These are phyloP conservation scores for Ashinkailepas kermadecensis DNA, from an alignment of 2,888 invertebrate species.

Conservation along the genomic window DNA sequence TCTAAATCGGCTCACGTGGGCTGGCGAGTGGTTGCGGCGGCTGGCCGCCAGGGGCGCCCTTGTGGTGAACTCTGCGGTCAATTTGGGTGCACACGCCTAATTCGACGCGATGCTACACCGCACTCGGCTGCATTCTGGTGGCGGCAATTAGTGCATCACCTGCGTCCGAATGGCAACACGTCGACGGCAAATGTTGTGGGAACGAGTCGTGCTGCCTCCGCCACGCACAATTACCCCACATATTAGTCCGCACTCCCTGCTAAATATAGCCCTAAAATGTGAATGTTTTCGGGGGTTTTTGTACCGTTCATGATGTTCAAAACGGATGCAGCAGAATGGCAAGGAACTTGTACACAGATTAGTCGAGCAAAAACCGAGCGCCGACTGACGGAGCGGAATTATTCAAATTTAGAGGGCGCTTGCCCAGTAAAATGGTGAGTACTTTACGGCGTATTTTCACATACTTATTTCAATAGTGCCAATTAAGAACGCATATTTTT, in stretches of 20 bases:
- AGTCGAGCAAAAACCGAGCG: not conserved
- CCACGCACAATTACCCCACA: not conserved
- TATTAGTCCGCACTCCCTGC: not conserved
- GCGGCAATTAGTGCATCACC: not conserved
- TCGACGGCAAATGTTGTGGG: not conserved
- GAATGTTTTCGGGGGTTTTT: not conserved
- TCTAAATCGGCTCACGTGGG: slow-evolving; percentile 38
- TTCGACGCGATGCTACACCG: not conserved
- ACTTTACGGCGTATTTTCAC: not conserved
- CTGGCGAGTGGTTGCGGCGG: not conserved
- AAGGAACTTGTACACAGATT: not conserved
- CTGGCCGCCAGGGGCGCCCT: not conserved
- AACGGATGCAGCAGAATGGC: not conserved
- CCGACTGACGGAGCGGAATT: not conserved
- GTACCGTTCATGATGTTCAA: not conserved
- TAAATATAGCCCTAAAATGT: not conserved
- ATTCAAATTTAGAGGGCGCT: not conserved
- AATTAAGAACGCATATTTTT: slow-evolving; percentile 5
- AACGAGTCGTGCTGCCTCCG: not conserved
- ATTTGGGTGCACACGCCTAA: not conserved
- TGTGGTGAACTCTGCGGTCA: not conserved
- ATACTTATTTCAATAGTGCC: not conserved
- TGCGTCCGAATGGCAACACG: not conserved
- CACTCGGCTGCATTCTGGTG: not conserved
- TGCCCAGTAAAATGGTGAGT: not conserved